These are phyloP conservation scores for Chlorospingus flavigularis DNA, from an alignment of 2,797 vertebrate genomes.

Conservation along the genomic window DNA sequence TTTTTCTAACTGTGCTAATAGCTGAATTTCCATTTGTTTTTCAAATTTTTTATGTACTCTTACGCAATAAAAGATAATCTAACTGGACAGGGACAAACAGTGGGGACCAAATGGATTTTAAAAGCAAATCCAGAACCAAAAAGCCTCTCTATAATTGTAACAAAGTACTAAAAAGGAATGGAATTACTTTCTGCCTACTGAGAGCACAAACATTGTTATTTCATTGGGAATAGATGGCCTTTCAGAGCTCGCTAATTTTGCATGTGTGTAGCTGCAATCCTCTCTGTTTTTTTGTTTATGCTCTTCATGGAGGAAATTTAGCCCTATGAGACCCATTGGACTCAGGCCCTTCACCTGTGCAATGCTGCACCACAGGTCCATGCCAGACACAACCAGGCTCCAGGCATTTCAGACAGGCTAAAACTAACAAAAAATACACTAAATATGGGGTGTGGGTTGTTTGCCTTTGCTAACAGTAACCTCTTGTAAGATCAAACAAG, in stretches of 20 bases:
- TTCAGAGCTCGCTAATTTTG: background rate
- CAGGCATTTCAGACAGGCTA: background rate
- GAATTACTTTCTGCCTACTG: background rate
- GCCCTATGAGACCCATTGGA: background rate
- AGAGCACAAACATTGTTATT: background rate
- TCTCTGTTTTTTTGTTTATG: background rate
- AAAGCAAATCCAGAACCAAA: slow-evolving; percentile 11
- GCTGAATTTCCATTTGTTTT: slow-evolving; percentile 15
- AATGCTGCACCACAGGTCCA: background rate
- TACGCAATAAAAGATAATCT: slow-evolving; percentile 46
- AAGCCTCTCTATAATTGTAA: background rate
- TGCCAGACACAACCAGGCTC: fast-evolving
- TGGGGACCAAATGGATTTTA: background rate
- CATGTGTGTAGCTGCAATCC: background rate
- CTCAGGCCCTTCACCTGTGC: background rate
- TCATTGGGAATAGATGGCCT: background rate
- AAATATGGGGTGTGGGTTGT: background rate
- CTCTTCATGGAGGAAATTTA: background rate
- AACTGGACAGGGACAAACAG: slow-evolving; percentile 1
- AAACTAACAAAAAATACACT: background rate
- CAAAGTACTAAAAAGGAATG: background rate
- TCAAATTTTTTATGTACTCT: slow-evolving; percentile 1
- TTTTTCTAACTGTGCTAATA: slow-evolving; percentile 2
- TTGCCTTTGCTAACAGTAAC: background rate
- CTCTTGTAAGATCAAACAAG: background rate